Evolutionary conservation across 1,140 invertebrate species (phyloP).

Genomic region (Ceratoteleas bidentatus): DNA sequence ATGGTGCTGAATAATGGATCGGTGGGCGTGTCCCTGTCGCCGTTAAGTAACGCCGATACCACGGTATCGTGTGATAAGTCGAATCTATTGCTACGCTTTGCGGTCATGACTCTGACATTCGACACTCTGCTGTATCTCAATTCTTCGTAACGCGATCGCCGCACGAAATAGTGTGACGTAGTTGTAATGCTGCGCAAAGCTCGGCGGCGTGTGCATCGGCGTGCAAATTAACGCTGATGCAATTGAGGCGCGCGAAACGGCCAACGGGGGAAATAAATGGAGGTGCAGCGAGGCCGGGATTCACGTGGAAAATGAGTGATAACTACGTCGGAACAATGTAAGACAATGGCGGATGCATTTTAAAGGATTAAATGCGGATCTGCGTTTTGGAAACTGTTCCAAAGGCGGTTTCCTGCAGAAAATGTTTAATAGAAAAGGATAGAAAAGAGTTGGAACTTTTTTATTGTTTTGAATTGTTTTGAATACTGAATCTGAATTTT

Average conservation of each 20-base stretch:
- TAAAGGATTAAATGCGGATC: too few relatives aligned
- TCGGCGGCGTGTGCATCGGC: constrained; percentile 4
- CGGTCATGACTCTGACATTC: constrained; percentile 46
- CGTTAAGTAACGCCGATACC: constrained; percentile 30
- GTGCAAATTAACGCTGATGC: constrained; percentile 16
- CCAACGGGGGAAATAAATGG: too few relatives aligned
- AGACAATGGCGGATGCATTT: too few relatives aligned
- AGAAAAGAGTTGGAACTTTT: too few relatives aligned
- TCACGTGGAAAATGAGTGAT: too few relatives aligned
- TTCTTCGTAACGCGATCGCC: constrained; percentile 43
- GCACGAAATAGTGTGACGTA: constrained; percentile 24
- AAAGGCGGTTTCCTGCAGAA: too few relatives aligned
- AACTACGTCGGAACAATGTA: too few relatives aligned
- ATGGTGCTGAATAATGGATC: constrained; percentile 26
- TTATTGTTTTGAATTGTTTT: too few relatives aligned
- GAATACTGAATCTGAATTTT: too few relatives aligned
- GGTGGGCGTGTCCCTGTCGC: constrained; percentile 22
- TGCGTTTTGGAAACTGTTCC: too few relatives aligned
- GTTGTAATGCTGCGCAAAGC: constrained; percentile 6
- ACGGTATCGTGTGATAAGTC: constrained; percentile 50
- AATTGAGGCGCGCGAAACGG: neutral
- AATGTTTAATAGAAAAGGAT: too few relatives aligned
- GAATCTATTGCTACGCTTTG: constrained; percentile 51
- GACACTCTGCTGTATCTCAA: constrained; percentile 28
- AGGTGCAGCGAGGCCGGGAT: too few relatives aligned